These are phyloP conservation scores for Tragelaphus buxtoni DNA, from an alignment of 2,113 vertebrate species.

Conservation along the genomic window DNA sequence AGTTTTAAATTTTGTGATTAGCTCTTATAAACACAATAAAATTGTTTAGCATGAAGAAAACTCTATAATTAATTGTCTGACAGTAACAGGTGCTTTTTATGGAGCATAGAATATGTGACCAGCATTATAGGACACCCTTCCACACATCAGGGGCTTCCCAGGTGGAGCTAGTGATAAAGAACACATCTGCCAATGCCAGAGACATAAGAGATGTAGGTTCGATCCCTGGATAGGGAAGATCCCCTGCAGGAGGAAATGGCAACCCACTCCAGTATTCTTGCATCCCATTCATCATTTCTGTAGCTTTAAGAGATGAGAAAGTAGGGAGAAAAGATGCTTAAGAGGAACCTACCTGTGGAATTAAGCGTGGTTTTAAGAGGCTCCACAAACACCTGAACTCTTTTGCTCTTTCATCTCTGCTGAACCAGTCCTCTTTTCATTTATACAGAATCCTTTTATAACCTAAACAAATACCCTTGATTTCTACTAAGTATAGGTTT, in stretches of 20 bases:
- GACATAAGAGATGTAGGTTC: rapidly evolving
- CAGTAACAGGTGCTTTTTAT: not conserved
- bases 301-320: not conserved
- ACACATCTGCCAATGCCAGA: not conserved
- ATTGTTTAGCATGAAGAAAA: not conserved
- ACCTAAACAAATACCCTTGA: not conserved
- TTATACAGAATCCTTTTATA: not conserved
- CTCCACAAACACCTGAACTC: not conserved
- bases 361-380: not conserved
- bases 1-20: not conserved
- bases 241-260: not conserved
- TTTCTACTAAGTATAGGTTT: conserved; percentile 22
- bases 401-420: not conserved
- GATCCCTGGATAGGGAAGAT: not conserved
- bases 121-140: not conserved
- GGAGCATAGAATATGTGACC: not conserved
- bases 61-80: not conserved
- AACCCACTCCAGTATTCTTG: not conserved
- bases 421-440: not conserved
- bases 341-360: not conserved
- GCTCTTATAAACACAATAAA: not conserved
- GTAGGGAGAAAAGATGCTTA: not conserved
- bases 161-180: not conserved
- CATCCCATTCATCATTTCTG: not conserved
- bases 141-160: not conserved